These are phyloP conservation scores for Eupeodes latifasciatus DNA, from an alignment of 2,888 invertebrate genomes.

Conservation along the genomic window DNA sequence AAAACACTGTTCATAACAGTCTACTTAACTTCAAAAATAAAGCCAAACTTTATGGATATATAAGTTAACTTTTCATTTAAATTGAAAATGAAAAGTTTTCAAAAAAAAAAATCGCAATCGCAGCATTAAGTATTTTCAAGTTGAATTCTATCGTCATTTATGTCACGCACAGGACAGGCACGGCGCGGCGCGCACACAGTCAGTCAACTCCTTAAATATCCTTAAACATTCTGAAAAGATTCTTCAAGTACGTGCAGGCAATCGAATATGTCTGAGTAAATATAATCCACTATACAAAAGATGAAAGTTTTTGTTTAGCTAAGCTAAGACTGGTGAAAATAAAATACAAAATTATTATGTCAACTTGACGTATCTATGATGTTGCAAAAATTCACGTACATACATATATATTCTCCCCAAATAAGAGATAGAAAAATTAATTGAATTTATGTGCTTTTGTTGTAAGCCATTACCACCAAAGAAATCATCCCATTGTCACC, in stretches of 20 bases:
- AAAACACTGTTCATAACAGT: background rate
- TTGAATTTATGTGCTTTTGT: slow-evolving; percentile 33
- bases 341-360: slow-evolving; percentile 20
- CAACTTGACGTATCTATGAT: slow-evolving; percentile 29
- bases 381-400: background rate
- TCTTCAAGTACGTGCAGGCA: slow-evolving; percentile 53
- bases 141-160: slow-evolving; percentile 36
- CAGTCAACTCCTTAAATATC: slow-evolving; percentile 30
- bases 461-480: slow-evolving; percentile 6
- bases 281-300: slow-evolving; percentile 3
- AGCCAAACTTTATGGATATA: slow-evolving; percentile 3
- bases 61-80: slow-evolving; percentile 17
- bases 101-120: slow-evolving; percentile 43
- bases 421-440: slow-evolving; percentile 21
- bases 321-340: slow-evolving; percentile 27
- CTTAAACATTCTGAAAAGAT: slow-evolving; percentile 28
- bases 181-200: background rate
- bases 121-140: slow-evolving; percentile 27
- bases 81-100: slow-evolving; percentile 36
- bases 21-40: background rate
- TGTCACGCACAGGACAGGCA: slow-evolving; percentile 33
- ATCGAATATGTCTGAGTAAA: slow-evolving; percentile 59
- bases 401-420: background rate
- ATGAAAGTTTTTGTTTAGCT: slow-evolving; percentile 37
- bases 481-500: slow-evolving; percentile 22